Evolutionary conservation across 2,113 vertebrate species (phyloP).

Genomic region (Hystrix brachyura): DNA sequence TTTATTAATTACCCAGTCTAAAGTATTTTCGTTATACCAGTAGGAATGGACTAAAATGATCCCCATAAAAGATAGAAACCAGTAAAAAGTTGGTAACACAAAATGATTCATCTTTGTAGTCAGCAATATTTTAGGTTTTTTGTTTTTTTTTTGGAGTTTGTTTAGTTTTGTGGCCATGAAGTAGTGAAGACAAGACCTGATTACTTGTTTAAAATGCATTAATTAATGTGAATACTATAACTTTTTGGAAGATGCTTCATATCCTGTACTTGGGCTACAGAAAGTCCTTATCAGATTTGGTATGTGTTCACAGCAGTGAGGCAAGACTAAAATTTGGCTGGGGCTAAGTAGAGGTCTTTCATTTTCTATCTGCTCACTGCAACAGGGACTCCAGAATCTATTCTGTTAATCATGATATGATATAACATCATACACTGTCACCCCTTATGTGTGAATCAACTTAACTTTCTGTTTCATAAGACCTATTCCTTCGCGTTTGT

Average conservation of each 20-base stretch:
- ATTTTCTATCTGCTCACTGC: neutral
- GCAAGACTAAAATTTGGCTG: neutral
- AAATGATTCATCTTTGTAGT: neutral
- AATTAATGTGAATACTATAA: neutral
- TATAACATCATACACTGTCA: neutral
- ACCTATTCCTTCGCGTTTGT: neutral
- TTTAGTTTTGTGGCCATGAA: neutral
- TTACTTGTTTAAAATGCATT: constrained; percentile 7
- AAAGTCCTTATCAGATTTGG: neutral
- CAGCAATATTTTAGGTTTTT: neutral
- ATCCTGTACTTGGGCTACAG: neutral
- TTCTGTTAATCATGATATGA: neutral
- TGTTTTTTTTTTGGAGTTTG: neutral
- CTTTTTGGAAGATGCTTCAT: neutral
- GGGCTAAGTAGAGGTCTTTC: neutral
- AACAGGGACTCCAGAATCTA: neutral
- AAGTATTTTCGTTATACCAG: neutral
- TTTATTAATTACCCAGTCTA: neutral
- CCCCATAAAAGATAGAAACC: neutral
- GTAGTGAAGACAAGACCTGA: neutral
- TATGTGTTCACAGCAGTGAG: neutral
- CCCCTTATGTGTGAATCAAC: neutral
- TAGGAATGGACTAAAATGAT: neutral
- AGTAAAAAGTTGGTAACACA: neutral
- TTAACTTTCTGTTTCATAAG: neutral